These are phyloP conservation scores for Thrips palmi DNA, from an alignment of 1,140 invertebrate genomes.

Conservation along the genomic window DNA sequence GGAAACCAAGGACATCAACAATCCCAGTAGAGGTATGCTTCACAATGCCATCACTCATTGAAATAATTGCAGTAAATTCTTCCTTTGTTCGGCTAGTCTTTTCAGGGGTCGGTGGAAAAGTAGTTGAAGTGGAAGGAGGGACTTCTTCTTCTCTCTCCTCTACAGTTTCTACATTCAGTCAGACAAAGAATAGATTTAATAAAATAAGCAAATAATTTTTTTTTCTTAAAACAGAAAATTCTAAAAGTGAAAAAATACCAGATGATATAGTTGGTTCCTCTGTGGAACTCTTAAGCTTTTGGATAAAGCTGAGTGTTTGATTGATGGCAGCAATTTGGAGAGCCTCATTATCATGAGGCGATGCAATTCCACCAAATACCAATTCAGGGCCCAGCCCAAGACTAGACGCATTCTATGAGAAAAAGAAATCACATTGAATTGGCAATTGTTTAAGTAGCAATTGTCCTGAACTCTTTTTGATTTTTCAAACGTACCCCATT, in stretches of 20 bases:
- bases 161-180: background rate
- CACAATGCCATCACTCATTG: constrained; percentile 62
- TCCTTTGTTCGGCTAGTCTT: constrained; percentile 24
- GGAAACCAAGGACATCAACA: constrained; percentile 51
- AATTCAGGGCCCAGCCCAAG: constrained; percentile 3
- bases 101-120: background rate
- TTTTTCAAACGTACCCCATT: constrained; percentile 3
- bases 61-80: constrained; percentile 59
- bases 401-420: background rate
- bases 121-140: no score
- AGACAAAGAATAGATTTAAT: background rate
- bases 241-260: background rate
- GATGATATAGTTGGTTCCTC: background rate
- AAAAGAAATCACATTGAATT: constrained; percentile 7
- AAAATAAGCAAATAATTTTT: background rate
- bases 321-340: constrained; percentile 19
- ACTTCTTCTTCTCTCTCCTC: no score
- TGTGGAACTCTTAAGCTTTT: constrained; percentile 18
- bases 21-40: constrained; percentile 53
- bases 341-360: constrained; percentile 11
- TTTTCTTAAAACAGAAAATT: background rate
- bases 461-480: background rate
- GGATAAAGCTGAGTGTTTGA: constrained; percentile 21
- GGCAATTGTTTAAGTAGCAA: background rate
- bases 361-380: constrained; percentile 2